A percentile compares a stretch with the other conserved stretches of the same genome.
Evolutionary conservation across 2,797 vertebrate genomes (phyloP).

Genomic region (Choloepus didactylus): DNA sequence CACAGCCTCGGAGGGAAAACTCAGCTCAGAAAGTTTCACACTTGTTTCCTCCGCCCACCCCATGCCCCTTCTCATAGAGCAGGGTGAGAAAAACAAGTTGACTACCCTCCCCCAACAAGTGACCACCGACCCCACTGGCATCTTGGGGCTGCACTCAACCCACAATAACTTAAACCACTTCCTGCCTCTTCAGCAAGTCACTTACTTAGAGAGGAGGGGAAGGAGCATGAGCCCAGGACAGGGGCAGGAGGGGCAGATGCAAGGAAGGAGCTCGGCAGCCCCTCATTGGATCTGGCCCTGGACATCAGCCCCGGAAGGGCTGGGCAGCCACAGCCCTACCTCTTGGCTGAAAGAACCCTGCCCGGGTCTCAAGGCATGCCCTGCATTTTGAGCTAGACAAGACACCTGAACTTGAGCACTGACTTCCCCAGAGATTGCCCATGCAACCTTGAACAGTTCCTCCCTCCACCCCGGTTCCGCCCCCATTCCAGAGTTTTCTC

Average conservation of each 20-base stretch:
- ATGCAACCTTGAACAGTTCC: background rate
- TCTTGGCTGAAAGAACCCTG: background rate
- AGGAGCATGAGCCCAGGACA: background rate
- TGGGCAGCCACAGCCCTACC: background rate
- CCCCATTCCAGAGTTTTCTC: background rate
- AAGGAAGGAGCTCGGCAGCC: background rate
- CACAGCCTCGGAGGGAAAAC: background rate
- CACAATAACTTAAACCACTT: conserved; percentile 69
- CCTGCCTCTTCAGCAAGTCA: conserved; percentile 38
- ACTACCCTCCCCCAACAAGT: conserved; percentile 34
- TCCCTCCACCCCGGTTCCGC: no score
- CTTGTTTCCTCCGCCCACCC: conserved; percentile 41
- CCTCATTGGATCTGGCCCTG: background rate
- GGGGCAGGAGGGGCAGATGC: background rate
- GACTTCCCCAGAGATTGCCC: background rate
- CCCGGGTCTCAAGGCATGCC: background rate
- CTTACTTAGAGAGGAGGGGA: background rate
- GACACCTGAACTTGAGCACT: background rate
- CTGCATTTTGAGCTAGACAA: background rate
- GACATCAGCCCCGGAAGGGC: background rate
- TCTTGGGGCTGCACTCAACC: conserved; percentile 19
- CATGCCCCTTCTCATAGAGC: background rate
- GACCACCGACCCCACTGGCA: conserved; percentile 55
- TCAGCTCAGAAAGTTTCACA: conserved; percentile 56
- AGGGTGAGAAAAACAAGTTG: conserved; percentile 72